Conservation (phyloP, 2,888 invertebrate species). For the Ephialtes manifestator region DNA sequence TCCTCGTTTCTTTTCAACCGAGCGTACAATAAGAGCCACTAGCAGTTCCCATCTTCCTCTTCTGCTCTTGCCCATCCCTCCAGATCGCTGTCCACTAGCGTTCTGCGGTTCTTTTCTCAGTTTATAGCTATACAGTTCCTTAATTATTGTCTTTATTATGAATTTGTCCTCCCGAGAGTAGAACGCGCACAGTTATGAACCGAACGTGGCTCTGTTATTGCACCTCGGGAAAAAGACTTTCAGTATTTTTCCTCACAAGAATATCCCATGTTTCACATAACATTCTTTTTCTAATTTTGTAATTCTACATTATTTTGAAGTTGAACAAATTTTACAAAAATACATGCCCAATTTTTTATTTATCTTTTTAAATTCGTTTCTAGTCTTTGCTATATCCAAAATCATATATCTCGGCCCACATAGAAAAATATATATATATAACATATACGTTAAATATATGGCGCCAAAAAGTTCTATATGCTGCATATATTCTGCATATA, state of each 20-base stretch:
- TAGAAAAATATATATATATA: no score
- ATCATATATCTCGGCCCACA: no score
- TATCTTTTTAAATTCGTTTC: no score
- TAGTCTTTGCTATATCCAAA: no score
- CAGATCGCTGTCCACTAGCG: slow-evolving; percentile 16
- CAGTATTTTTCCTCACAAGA: not conserved
- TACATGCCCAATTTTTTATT: no score
- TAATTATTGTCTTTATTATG: slow-evolving; percentile 85
- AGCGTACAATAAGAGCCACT: slow-evolving; percentile 81
- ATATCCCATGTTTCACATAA: not conserved
- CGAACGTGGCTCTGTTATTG: slow-evolving; percentile 46
- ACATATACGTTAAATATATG: no score
- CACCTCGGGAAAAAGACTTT: slow-evolving; percentile 15
- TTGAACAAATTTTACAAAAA: no score
- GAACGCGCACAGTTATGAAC: slow-evolving; percentile 46
- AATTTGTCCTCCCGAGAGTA: slow-evolving; percentile 79
- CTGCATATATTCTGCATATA: no score
- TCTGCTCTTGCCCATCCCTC: slow-evolving; percentile 41
- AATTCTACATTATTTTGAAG: no score
- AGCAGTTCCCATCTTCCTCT: slow-evolving; percentile 72
- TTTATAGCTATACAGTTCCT: slow-evolving; percentile 75
- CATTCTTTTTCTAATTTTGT: not conserved
- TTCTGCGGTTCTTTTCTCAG: not conserved
- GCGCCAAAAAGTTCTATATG: no score
- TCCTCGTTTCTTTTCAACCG: slow-evolving; percentile 77